Conservation (phyloP, 2,797 vertebrate species). For the Manis javanica region DNA sequence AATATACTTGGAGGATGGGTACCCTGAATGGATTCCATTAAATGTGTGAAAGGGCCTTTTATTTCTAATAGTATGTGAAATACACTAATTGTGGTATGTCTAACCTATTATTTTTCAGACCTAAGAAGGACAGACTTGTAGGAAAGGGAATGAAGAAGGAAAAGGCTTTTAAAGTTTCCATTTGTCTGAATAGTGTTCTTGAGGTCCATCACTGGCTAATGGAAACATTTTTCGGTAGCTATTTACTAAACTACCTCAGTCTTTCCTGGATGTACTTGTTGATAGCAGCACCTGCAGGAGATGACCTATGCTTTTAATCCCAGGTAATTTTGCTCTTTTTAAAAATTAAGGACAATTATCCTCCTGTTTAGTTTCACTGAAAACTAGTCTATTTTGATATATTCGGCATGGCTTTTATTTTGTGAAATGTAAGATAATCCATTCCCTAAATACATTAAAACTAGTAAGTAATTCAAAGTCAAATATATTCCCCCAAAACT, state of each 20-base stretch:
- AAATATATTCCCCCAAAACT: background rate
- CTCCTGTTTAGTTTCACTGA: constrained; percentile 16
- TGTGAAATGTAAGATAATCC: background rate
- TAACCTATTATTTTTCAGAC: background rate
- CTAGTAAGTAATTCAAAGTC: background rate
- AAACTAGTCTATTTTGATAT: background rate
- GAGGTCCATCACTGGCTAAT: background rate
- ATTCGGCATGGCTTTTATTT: background rate
- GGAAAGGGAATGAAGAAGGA: background rate
- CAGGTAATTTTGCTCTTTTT: background rate
- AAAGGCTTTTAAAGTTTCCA: background rate
- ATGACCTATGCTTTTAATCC: background rate
- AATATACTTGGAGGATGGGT: accelerated
- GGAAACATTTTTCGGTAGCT: background rate
- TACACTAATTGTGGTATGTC: background rate
- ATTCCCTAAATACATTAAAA: background rate
- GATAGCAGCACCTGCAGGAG: background rate
- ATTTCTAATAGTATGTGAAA: background rate
- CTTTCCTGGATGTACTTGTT: background rate
- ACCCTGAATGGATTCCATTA: background rate
- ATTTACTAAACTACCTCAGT: background rate
- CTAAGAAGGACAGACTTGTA: background rate
- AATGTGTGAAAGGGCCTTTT: background rate
- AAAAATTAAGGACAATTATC: background rate
- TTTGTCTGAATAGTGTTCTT: background rate